These are phyloP conservation scores for Scaptomyza caliginosa DNA, from an alignment of 2,888 invertebrate genomes.

Conservation along the genomic window DNA sequence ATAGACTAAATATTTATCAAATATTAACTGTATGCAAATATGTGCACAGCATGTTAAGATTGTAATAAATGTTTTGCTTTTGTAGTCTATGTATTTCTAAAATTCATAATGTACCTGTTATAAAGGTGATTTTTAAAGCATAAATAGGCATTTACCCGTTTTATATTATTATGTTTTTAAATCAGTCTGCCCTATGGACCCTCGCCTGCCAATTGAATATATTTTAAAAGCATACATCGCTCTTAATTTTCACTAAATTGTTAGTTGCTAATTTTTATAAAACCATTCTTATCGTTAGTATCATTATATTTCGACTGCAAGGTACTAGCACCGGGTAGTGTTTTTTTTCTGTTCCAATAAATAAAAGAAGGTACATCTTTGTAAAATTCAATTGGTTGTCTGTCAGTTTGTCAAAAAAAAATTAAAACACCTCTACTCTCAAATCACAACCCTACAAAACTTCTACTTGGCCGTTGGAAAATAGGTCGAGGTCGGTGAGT, in stretches of 20 bases:
- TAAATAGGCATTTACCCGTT: neutral
- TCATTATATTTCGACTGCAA: no score
- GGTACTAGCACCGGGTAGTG: no score
- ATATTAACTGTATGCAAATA: conserved; percentile 5
- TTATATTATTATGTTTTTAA: neutral
- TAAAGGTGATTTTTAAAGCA: conserved; percentile 33
- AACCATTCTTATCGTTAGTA: no score
- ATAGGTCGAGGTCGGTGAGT: no score
- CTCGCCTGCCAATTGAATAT: neutral
- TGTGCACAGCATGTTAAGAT: conserved; percentile 17
- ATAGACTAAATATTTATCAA: neutral
- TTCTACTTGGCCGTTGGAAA: no score
- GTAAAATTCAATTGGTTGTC: no score
- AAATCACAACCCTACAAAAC: no score
- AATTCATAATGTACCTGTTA: conserved; percentile 33
- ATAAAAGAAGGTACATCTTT: no score
- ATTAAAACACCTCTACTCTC: no score
- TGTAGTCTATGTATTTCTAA: conserved; percentile 16
- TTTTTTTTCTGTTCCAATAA: no score
- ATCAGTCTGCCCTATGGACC: neutral
- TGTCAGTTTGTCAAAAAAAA: no score
- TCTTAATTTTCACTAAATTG: no score
- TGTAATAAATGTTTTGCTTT: conserved; percentile 7
- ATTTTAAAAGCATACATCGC: neutral
- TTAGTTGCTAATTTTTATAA: neutral